Evolutionary conservation across 2,797 vertebrate genomes (phyloP).

Genomic region (Halcyon badia): DNA sequence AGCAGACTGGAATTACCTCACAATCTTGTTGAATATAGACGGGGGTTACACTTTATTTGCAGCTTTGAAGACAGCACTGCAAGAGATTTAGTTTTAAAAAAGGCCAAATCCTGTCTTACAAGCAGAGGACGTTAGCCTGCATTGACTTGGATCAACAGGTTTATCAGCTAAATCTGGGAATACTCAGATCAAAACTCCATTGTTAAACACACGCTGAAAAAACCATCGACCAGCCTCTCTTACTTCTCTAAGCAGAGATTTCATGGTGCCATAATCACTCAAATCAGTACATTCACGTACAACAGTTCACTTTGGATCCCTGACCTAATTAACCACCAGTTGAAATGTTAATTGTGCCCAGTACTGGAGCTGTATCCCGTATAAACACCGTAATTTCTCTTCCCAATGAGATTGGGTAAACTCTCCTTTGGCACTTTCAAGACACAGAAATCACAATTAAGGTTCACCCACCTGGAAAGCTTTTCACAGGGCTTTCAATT

Average conservation of each 20-base stretch:
- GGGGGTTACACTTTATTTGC: neutral
- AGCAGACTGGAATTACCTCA: neutral
- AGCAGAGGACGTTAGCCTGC: neutral
- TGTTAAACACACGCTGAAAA: neutral
- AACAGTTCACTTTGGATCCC: neutral
- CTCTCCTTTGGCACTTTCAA: neutral
- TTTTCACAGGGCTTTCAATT: slow-evolving; percentile 90
- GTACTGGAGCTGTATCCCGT: neutral
- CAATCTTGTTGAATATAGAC: neutral
- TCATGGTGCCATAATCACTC: neutral
- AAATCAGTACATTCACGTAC: neutral
- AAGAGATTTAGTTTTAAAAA: neutral
- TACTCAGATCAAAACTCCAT: neutral
- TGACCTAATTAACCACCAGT: neutral
- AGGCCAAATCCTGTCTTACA: neutral
- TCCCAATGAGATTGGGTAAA: neutral
- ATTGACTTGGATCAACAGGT: neutral
- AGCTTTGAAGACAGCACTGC: neutral
- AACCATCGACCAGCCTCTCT: neutral
- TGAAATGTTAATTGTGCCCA: neutral
- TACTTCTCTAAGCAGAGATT: neutral
- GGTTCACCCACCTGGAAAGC: slow-evolving; percentile 81
- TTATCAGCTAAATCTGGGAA: neutral
- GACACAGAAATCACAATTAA: neutral
- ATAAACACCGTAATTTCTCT: neutral